Percentiles rank a stretch among this genome's conserved stretches.
These are phyloP conservation scores for Aplodontia rufa DNA, from an alignment of 2,113 vertebrate genomes.

Conservation along the genomic window DNA sequence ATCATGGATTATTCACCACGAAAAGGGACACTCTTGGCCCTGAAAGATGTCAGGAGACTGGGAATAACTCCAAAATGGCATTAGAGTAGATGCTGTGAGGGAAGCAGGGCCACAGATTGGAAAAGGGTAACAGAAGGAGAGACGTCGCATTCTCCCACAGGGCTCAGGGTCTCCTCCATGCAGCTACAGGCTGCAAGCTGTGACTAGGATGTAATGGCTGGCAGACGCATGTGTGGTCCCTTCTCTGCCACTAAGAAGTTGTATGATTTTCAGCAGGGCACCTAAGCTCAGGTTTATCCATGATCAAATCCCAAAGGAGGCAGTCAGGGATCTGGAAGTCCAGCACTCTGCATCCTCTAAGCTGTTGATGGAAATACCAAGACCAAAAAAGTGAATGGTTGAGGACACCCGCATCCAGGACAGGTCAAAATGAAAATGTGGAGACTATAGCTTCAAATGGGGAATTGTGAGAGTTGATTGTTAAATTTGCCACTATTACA, in stretches of 20 bases:
- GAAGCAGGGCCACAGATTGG: not conserved
- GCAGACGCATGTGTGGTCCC: fast-evolving
- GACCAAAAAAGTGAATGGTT: not conserved
- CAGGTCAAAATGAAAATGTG: not conserved
- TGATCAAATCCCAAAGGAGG: not conserved
- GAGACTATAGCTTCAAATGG: not conserved
- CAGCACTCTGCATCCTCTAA: not conserved
- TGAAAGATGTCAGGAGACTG: conserved; percentile 34
- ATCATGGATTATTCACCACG: conserved; percentile 63
- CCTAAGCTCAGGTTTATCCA: not conserved
- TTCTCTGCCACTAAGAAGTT: not conserved
- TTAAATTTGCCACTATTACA: not conserved
- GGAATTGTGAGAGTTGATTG: not conserved
- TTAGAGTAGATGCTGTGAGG: not conserved
- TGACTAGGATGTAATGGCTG: not conserved
- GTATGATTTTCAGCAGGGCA: not conserved
- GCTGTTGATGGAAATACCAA: not conserved
- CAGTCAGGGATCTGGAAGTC: not conserved
- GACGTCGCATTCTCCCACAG: not conserved
- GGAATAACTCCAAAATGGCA: conserved; percentile 1
- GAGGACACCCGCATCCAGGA: fast-evolving
- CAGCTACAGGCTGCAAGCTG: not conserved
- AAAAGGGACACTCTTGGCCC: not conserved
- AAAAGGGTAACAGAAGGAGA: not conserved
- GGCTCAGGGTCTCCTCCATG: not conserved